Percentiles rank a stretch among this genome's conserved stretches.
Evolutionary conservation across 2,888 invertebrate genomes (phyloP).

Genomic region (Ichneumoninae sp.): DNA sequence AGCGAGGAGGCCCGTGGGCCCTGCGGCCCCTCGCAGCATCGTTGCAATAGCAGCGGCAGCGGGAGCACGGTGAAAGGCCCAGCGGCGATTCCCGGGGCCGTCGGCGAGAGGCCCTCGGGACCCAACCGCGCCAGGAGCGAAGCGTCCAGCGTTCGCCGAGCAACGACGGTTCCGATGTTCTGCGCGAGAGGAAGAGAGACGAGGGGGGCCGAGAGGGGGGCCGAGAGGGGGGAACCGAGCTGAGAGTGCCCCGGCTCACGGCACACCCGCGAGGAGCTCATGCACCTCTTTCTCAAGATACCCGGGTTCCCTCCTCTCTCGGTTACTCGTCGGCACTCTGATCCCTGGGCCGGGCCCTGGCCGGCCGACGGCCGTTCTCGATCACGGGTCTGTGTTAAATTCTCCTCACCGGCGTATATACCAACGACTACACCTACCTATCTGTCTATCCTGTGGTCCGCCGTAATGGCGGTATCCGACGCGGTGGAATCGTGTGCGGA

Average conservation of each 20-base stretch:
- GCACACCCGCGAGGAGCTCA: constrained; percentile 67
- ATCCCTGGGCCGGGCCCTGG: constrained; percentile 40
- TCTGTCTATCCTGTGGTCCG: neutral
- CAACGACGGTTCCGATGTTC: constrained; percentile 36
- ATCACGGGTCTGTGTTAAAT: constrained; percentile 39
- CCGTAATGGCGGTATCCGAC: constrained; percentile 22
- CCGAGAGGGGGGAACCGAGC: constrained; percentile 31
- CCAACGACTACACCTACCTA: constrained; percentile 15
- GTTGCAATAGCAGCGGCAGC: constrained; percentile 49
- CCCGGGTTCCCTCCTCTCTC: neutral
- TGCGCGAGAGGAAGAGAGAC: constrained; percentile 44
- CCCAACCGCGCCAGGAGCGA: constrained; percentile 61
- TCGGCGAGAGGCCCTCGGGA: constrained; percentile 66
- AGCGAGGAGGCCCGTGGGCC: constrained; percentile 65
- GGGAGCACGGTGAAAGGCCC: constrained; percentile 81
- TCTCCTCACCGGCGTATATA: constrained; percentile 7
- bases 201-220: constrained; percentile 33
- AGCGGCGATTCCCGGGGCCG: constrained; percentile 80
- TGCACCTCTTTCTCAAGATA: constrained; percentile 74
- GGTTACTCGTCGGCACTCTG: constrained; percentile 6
- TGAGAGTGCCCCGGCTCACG: constrained; percentile 34
- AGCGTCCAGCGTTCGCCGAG: constrained; percentile 57
- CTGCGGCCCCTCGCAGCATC: constrained; percentile 48
- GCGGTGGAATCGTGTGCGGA: constrained; percentile 43
- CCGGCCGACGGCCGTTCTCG: constrained; percentile 38